Base-by-base conservation (phyloP, 2,888 invertebrate genomes). In the Parapristionchus giblindavisi region DNA sequence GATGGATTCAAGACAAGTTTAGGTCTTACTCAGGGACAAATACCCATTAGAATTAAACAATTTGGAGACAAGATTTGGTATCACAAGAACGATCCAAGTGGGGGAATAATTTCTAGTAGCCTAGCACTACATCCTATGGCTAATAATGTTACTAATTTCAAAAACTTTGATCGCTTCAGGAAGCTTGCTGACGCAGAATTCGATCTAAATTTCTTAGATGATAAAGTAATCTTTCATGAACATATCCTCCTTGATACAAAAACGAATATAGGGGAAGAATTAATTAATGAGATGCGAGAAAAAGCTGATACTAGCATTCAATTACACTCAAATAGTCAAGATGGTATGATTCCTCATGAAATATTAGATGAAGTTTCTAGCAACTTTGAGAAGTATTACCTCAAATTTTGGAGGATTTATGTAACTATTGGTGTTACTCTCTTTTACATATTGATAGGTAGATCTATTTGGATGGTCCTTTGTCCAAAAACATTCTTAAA, bases 351-450 rank as follows among this genome's bases (percentile, higher is more conserved):
- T n/a, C n/a, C n/a, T n/a, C n/a, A n/a, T n/a, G n/a, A n/a, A n/a
- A n/a, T n/a, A n/a, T n/a, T n/a, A n/a, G n/a, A n/a, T 40, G 24
- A 76, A 76, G 79, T 77, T 1, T 76, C 78, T 77, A 72, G 29
- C 36, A 70, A 72, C 68, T 77, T 77, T 66, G 77, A 78, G 60
- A 73, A 58, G 51, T 78, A 60, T 77, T 79, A 54, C 43, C 43
- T 78, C n/a, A 78, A 72, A 52, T 70, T 79, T 52, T 78, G 78
- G 78, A 79, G 78, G 58, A 79, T 78, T 70, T 79, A 79, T 78
- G 78, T 79, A 54, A 78, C 78, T 68, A 75, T 78, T 60, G 78
- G 76, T 36, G 79, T 77, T 56, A 80, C 79, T 77, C 52, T 78
- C 76, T 66, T 78, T 61, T 78, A 76, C 36, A 79, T 78, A 52